These are phyloP conservation scores for Protosalanx chinensis DNA, from an alignment of 2,797 vertebrate genomes.

Conservation along the genomic window DNA sequence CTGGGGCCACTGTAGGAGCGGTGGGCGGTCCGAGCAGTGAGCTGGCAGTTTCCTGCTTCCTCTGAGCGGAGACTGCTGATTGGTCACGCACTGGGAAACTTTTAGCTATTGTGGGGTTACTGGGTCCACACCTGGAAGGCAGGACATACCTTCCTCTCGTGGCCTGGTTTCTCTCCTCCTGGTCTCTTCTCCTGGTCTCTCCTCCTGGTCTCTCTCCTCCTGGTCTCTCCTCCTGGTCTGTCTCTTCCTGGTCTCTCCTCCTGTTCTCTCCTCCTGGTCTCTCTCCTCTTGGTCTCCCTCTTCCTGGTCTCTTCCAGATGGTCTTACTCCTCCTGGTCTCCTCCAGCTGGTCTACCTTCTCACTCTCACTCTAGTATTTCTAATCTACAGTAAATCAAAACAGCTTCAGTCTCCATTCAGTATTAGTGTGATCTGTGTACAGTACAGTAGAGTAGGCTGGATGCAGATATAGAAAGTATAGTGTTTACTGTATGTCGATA, in stretches of 20 bases:
- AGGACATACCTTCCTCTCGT: constrained; percentile 5
- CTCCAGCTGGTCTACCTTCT: no score
- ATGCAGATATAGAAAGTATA: neutral
- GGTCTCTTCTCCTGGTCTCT: no score
- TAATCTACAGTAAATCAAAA: no score
- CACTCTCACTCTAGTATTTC: no score
- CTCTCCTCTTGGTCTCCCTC: neutral
- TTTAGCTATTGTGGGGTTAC: constrained; percentile 37
- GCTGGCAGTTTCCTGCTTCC: constrained; percentile 27
- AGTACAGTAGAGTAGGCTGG: neutral
- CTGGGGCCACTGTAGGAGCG: constrained; percentile 16
- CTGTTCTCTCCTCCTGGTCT: neutral
- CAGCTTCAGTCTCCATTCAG: neutral
- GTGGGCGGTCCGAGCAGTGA: constrained; percentile 6
- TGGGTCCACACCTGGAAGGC: constrained; percentile 30
- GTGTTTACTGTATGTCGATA: neutral
- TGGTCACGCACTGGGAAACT: constrained; percentile 15
- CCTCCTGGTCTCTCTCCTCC: neutral
- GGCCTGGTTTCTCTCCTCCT: neutral
- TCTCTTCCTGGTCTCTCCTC: neutral
- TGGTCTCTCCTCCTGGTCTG: neutral
- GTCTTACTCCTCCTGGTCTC: no score
- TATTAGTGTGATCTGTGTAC: neutral
- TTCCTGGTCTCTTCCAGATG: neutral
- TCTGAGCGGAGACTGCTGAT: constrained; percentile 10